Conservation (phyloP, 1,140 invertebrate genomes). For the Pseudomyrmex dendroicus region DNA sequence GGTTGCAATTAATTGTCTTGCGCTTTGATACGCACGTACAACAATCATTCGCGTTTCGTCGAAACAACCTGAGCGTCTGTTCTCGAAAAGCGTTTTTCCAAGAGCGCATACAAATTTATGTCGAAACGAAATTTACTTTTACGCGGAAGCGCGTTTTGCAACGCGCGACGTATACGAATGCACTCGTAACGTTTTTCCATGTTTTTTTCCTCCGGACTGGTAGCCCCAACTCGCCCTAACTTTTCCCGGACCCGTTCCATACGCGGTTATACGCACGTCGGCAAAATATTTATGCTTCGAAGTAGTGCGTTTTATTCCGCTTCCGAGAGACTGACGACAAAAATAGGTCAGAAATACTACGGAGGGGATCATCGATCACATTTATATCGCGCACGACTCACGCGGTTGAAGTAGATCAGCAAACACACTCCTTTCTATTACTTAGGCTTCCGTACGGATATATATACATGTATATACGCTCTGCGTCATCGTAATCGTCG, state of each 20-base stretch:
- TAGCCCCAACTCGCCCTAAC: neutral
- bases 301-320: slow-evolving; percentile 19
- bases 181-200: slow-evolving; percentile 41
- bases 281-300: slow-evolving; percentile 38
- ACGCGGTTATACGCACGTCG: slow-evolving; percentile 26
- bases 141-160: slow-evolving; percentile 19
- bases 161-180: slow-evolving; percentile 32
- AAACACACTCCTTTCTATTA: neutral
- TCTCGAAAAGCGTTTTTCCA: slow-evolving; percentile 29
- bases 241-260: slow-evolving; percentile 1
- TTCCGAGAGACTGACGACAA: neutral
- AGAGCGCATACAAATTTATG: slow-evolving; percentile 40
- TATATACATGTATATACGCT: too few species aligned
- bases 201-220: neutral
- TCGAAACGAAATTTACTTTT: slow-evolving; percentile 40
- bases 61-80: neutral
- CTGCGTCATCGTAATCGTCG: neutral
- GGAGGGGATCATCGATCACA: neutral
- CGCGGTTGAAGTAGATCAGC: neutral
- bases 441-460: neutral
- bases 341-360: slow-evolving; percentile 40
- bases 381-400: neutral
- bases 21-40: slow-evolving; percentile 2
- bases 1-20: slow-evolving; percentile 48
- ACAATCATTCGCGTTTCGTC: neutral